phyloP scores from a whole-genome alignment of 2,797 vertebrate genomes.

The Siniperca obscura region DNA sequence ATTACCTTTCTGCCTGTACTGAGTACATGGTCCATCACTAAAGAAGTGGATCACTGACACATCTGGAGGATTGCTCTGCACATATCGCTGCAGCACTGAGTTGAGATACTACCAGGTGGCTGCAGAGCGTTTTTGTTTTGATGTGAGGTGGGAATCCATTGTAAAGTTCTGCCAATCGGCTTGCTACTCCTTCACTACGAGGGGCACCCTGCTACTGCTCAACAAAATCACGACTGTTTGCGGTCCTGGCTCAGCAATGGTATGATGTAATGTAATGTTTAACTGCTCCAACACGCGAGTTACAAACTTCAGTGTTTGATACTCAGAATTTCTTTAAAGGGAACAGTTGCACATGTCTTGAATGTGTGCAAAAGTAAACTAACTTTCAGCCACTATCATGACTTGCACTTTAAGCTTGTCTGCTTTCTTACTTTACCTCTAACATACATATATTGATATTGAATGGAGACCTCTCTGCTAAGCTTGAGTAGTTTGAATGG shows the following conservation, averaged over 20 bases:
- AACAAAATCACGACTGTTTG: too few relatives aligned
- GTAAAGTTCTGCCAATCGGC: too few relatives aligned
- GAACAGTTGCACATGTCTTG: neutral
- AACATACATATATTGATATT: conserved; percentile 1
- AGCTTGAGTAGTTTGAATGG: neutral
- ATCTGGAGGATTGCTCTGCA: conserved; percentile 44
- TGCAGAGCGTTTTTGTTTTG: conserved; percentile 21
- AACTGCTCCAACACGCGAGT: neutral
- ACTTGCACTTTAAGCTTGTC: neutral
- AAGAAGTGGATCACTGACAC: conserved; percentile 55
- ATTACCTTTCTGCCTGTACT: conserved; percentile 30
- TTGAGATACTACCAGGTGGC: conserved; percentile 49
- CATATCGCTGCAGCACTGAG: conserved; percentile 13
- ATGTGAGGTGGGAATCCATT: conserved; percentile 3
- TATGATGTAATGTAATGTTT: too few relatives aligned
- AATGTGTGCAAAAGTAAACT: neutral
- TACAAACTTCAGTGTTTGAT: neutral
- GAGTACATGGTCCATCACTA: conserved; percentile 34
- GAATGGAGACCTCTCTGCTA: neutral
- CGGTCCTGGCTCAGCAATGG: too few relatives aligned
- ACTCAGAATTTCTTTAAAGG: neutral
- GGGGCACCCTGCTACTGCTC: too few relatives aligned
- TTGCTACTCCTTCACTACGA: too few relatives aligned
- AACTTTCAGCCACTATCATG: conserved; percentile 8
- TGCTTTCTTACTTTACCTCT: conserved; percentile 13